These are phyloP conservation scores for Syngnathoides biaculeatus DNA, from an alignment of 2,113 vertebrate species.

Conservation along the genomic window DNA sequence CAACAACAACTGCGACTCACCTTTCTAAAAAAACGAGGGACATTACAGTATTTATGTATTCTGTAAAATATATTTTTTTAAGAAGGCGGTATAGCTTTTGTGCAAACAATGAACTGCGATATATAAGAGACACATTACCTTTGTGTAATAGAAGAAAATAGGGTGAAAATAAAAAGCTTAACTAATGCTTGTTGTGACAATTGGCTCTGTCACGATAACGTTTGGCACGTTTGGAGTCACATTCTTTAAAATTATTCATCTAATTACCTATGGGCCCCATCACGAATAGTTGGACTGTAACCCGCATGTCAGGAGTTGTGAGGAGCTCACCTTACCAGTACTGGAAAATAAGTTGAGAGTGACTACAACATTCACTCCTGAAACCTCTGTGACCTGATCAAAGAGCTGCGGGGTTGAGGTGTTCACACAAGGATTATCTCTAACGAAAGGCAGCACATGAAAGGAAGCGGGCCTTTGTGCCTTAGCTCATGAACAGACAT, in stretches of 20 bases:
- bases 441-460: slow-evolving; percentile 80
- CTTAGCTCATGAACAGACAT: slow-evolving; percentile 48
- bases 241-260: not conserved
- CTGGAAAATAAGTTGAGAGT: slow-evolving; percentile 14
- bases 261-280: not conserved
- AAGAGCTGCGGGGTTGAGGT: slow-evolving; percentile 34
- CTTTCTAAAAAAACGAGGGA: too few relatives aligned
- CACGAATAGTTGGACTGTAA: not conserved
- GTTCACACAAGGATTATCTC: slow-evolving; percentile 45
- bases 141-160: not conserved
- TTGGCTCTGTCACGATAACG: not conserved
- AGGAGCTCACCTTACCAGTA: slow-evolving; percentile 6
- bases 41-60: too few relatives aligned
- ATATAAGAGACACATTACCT: too few relatives aligned
- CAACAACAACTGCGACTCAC: too few relatives aligned
- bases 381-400: slow-evolving; percentile 57
- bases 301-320: not conserved
- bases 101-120: too few relatives aligned
- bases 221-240: not conserved
- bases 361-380: slow-evolving; percentile 30
- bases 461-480: slow-evolving; percentile 67
- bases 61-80: too few relatives aligned
- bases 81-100: too few relatives aligned
- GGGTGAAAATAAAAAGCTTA: not conserved
- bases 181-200: not conserved